Evolutionary conservation across 2,113 vertebrate genomes (phyloP).

Genomic region (Apistogramma diplotaenia): DNA sequence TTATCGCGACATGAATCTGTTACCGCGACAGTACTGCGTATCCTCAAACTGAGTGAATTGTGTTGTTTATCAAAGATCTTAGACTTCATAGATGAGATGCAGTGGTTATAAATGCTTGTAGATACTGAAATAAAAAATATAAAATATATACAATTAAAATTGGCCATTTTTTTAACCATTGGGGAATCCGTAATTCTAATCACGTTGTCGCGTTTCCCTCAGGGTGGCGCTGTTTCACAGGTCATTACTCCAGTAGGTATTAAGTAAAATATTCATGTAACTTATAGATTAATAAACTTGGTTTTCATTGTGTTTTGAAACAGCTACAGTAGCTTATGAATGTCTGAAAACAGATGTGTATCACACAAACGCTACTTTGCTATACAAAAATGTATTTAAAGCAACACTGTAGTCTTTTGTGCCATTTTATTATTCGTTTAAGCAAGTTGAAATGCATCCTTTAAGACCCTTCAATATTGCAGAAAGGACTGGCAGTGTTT

Average conservation of each 20-base stretch:
- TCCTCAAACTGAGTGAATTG: background rate
- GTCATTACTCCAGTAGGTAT: background rate
- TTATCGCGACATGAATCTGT: background rate
- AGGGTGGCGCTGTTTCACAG: constrained; percentile 8
- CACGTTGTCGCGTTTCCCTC: background rate
- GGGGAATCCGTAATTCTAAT: too few species aligned
- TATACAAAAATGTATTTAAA: background rate
- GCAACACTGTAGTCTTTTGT: background rate
- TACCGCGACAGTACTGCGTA: background rate
- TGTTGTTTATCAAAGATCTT: background rate
- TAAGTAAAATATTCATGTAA: background rate
- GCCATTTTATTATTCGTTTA: background rate
- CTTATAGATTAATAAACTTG: too few species aligned
- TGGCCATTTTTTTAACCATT: background rate
- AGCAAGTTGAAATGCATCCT: background rate
- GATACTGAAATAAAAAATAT: background rate
- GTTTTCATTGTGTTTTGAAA: background rate
- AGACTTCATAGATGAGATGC: background rate
- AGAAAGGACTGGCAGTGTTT: background rate
- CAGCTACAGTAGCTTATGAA: background rate
- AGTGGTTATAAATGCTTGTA: background rate
- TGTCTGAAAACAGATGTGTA: background rate
- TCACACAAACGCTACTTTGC: too few species aligned
- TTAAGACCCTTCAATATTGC: background rate
- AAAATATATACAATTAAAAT: background rate